Evolutionary conservation across 2,888 invertebrate genomes (phyloP).

Genomic region (Thelaira solivaga): DNA sequence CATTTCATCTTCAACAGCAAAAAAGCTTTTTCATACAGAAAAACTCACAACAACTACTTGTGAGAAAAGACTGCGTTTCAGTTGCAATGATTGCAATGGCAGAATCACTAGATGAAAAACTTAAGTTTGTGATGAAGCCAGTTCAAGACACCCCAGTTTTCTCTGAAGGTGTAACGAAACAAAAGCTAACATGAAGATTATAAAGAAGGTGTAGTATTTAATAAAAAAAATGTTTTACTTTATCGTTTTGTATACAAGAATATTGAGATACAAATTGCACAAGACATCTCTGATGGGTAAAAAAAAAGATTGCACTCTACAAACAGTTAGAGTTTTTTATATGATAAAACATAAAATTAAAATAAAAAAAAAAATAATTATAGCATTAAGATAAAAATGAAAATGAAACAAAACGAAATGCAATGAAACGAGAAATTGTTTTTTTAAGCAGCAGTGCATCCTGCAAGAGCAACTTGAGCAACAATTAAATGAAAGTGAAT

Average conservation of each 20-base stretch:
- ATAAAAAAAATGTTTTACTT: neutral
- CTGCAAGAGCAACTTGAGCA: neutral
- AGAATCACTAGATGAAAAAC: slow-evolving; percentile 53
- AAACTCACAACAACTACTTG: slow-evolving; percentile 12
- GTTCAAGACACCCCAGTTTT: slow-evolving; percentile 5
- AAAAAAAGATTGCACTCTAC: neutral
- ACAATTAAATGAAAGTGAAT: neutral
- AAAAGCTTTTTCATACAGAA: slow-evolving; percentile 23
- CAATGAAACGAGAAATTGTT: neutral
- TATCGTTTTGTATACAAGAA: neutral
- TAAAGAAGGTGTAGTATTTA: slow-evolving; percentile 14
- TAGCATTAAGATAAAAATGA: slow-evolving; percentile 3
- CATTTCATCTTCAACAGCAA: slow-evolving; percentile 11
- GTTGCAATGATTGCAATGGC: slow-evolving; percentile 5
- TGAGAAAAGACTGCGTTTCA: neutral
- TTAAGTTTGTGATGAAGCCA: slow-evolving; percentile 21
- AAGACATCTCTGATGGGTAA: neutral
- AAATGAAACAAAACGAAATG: neutral
- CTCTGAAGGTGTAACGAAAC: neutral
- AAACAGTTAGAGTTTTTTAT: slow-evolving; percentile 22
- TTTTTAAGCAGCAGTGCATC: neutral
- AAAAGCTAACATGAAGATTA: neutral
- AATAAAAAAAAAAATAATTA: neutral
- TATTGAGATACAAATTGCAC: neutral
- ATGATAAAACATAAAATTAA: slow-evolving; percentile 16